These are phyloP conservation scores for Patagioenas fasciata DNA, from an alignment of 2,113 vertebrate species.

Conservation along the genomic window DNA sequence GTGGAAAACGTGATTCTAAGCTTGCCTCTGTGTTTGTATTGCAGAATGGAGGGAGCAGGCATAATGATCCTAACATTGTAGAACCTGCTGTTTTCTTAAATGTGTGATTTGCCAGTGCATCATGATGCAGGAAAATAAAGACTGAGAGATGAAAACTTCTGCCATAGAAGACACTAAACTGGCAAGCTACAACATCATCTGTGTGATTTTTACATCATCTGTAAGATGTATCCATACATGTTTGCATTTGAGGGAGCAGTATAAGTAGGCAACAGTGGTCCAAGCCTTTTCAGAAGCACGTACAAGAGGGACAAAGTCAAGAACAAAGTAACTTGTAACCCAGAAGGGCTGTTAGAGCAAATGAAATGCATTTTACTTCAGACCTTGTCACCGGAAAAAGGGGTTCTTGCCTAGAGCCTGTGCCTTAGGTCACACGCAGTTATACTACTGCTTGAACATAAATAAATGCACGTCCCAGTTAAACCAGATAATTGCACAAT, in stretches of 20 bases:
- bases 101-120: not conserved
- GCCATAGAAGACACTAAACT: not conserved
- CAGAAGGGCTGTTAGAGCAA: not conserved
- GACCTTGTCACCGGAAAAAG: not conserved
- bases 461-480: slow-evolving; percentile 1
- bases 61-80: not conserved
- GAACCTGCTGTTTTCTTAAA: not conserved
- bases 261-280: not conserved
- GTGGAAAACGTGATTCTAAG: not conserved
- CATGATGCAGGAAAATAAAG: not conserved
- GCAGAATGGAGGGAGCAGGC: not conserved
- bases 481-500: not conserved
- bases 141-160: not conserved
- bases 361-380: not conserved
- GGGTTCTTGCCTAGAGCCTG: not conserved
- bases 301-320: not conserved
- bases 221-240: not conserved
- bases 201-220: not conserved
- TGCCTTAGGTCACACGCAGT: not conserved
- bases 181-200: not conserved
- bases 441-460: not conserved
- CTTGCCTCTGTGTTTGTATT: not conserved
- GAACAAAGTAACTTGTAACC: not conserved
- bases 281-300: not conserved
- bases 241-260: not conserved